A percentile compares a stretch with the other conserved stretches of the same genome.
Conservation (phyloP, 2,113 vertebrate genomes). For the Dinomys branickii region DNA sequence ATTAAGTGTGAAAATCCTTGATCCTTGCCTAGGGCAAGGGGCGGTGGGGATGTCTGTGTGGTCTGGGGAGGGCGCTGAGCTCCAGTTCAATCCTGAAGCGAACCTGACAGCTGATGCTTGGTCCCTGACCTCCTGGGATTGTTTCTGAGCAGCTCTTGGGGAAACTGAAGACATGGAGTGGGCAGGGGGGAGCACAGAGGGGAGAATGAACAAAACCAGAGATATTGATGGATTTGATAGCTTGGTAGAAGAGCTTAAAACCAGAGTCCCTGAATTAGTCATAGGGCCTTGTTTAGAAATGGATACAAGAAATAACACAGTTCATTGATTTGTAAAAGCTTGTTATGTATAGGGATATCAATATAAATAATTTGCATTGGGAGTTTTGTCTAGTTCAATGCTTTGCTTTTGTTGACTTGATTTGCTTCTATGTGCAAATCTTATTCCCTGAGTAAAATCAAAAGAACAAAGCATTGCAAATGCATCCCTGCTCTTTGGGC, state of each 20-base stretch:
- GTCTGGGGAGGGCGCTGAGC: slow-evolving; percentile 39
- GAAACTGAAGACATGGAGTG: neutral
- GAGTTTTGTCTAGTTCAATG: slow-evolving; percentile 36
- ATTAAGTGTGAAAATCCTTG: slow-evolving; percentile 76
- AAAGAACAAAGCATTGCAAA: slow-evolving; percentile 55
- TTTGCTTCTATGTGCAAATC: slow-evolving; percentile 42
- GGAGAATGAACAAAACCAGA: neutral
- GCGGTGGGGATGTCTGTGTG: slow-evolving; percentile 61
- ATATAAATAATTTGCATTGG: slow-evolving; percentile 60
- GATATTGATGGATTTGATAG: neutral
- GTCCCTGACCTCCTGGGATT: neutral
- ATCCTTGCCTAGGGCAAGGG: slow-evolving; percentile 48
- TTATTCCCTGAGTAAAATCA: slow-evolving; percentile 55
- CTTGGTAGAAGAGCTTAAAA: slow-evolving; percentile 4
- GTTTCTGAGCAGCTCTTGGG: neutral
- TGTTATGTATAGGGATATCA: slow-evolving; percentile 37
- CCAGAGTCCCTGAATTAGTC: slow-evolving; percentile 48
- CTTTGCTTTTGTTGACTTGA: slow-evolving; percentile 54
- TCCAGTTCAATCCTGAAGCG: slow-evolving; percentile 16
- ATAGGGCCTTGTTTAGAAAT: slow-evolving; percentile 40
- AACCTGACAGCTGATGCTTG: neutral
- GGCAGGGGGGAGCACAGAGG: fast-evolving
- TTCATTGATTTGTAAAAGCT: slow-evolving; percentile 47
- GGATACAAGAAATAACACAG: slow-evolving; percentile 52
- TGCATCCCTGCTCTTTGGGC: neutral